These are phyloP conservation scores for Microtus pennsylvanicus DNA, from an alignment of 2,113 vertebrate genomes.

Conservation along the genomic window DNA sequence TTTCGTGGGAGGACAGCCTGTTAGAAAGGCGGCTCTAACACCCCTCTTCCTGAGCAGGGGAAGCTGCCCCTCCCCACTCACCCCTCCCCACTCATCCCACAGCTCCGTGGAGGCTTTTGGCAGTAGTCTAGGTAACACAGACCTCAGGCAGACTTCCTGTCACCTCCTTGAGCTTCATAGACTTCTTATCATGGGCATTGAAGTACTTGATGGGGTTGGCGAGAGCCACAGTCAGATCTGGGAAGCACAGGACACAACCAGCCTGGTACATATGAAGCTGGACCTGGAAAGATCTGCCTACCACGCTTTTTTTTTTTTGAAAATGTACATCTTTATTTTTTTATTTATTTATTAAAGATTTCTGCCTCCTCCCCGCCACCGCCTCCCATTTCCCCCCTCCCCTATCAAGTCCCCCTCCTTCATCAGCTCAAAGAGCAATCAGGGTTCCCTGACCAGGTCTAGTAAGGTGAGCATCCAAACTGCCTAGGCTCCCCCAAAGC, in stretches of 20 bases:
- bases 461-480: too few relatives aligned
- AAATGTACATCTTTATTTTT: too few relatives aligned
- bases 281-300: background rate
- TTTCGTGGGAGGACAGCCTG: background rate
- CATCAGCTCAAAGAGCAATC: too few relatives aligned
- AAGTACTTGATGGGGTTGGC: conserved; percentile 91
- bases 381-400: too few relatives aligned
- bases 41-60: background rate
- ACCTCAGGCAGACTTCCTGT: conserved; percentile 80
- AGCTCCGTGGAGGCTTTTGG: background rate
- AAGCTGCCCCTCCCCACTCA: background rate
- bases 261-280: background rate
- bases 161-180: conserved; percentile 80
- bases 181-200: conserved; percentile 84
- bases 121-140: conserved; percentile 15
- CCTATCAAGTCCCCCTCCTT: too few relatives aligned
- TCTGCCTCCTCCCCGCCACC: too few relatives aligned
- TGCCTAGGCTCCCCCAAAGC: too few relatives aligned
- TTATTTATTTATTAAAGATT: too few relatives aligned
- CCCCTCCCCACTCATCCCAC: background rate
- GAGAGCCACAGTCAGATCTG: conserved; percentile 87
- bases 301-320: background rate
- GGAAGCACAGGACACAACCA: background rate
- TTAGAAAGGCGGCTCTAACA: background rate
- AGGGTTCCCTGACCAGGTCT: too few relatives aligned